Conservation (phyloP, 1,140 invertebrate species). For the Lasioglossum albipes region DNA sequence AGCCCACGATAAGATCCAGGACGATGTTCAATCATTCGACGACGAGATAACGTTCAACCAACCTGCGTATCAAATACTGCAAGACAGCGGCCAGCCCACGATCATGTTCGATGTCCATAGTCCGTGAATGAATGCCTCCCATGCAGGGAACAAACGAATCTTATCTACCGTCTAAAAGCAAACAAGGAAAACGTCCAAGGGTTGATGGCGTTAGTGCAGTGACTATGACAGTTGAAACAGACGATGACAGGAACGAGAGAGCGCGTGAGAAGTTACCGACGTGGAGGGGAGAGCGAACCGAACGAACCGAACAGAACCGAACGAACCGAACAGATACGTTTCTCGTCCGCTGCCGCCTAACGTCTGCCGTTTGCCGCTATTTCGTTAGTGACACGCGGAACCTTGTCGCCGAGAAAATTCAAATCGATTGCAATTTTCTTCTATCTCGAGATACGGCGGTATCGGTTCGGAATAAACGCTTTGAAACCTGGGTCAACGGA, state of each 20-base stretch:
- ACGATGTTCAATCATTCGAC: slow-evolving; percentile 13
- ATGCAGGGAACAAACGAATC: slow-evolving; percentile 53
- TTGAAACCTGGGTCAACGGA: background rate
- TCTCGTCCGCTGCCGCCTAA: background rate
- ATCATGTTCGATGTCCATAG: slow-evolving; percentile 70
- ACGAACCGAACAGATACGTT: background rate
- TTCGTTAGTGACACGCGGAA: background rate
- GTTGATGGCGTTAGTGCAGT: slow-evolving; percentile 42
- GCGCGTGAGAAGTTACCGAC: slow-evolving; percentile 9
- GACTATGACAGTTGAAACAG: slow-evolving; percentile 47
- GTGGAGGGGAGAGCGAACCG: background rate
- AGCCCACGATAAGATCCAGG: slow-evolving; percentile 1
- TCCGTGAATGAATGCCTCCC: slow-evolving; percentile 64
- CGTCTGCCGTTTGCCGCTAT: too few relatives aligned
- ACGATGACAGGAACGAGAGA: slow-evolving; percentile 38
- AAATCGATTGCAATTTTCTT: background rate
- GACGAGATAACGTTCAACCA: slow-evolving; percentile 42
- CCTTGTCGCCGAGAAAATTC: background rate
- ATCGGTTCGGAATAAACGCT: background rate
- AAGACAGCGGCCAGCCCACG: slow-evolving; percentile 74
- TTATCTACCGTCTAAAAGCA: slow-evolving; percentile 50
- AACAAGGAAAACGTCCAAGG: slow-evolving; percentile 45
- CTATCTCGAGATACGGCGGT: background rate
- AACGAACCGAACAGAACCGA: too few relatives aligned
- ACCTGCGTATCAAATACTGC: slow-evolving; percentile 78